Percentiles rank a stretch among this genome's conserved stretches.
Evolutionary conservation across 1,140 invertebrate genomes (phyloP).

Genomic region (Battus philenor): DNA sequence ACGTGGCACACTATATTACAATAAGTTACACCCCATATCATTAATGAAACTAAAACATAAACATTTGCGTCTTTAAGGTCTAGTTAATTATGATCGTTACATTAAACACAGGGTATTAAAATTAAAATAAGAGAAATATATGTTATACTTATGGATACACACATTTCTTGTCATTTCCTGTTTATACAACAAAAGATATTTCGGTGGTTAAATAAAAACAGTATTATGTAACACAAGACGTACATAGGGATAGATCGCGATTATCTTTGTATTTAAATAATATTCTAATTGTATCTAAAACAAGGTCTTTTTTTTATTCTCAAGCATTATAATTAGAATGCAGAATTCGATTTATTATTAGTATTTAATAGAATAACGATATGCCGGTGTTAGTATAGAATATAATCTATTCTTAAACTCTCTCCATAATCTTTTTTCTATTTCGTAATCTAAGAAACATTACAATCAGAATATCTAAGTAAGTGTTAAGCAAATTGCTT

Average conservation of each 20-base stretch:
- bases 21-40: slow-evolving; percentile 38
- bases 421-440: too few relatives aligned
- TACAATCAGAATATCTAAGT: too few relatives aligned
- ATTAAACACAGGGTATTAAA: neutral
- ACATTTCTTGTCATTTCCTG: neutral
- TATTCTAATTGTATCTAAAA: neutral
- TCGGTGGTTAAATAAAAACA: neutral
- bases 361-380: too few relatives aligned
- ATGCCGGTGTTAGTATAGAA: too few relatives aligned
- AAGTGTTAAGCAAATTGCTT: too few relatives aligned
- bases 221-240: too few relatives aligned
- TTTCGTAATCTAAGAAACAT: too few relatives aligned
- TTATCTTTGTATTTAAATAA: neutral
- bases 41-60: slow-evolving; percentile 24
- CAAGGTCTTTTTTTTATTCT: neutral
- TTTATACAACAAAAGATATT: neutral
- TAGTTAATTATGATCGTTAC: slow-evolving; percentile 4
- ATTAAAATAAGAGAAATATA: neutral
- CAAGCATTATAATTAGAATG: neutral
- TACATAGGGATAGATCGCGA: too few relatives aligned
- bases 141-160: neutral
- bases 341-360: slow-evolving; percentile 2
- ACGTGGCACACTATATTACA: slow-evolving; percentile 59
- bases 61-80: neutral
- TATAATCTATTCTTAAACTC: too few relatives aligned